Evolutionary conservation across 92 coral and sea anemone genomes (phyloP).

Genomic region (Parazoanthus atlanticus): DNA sequence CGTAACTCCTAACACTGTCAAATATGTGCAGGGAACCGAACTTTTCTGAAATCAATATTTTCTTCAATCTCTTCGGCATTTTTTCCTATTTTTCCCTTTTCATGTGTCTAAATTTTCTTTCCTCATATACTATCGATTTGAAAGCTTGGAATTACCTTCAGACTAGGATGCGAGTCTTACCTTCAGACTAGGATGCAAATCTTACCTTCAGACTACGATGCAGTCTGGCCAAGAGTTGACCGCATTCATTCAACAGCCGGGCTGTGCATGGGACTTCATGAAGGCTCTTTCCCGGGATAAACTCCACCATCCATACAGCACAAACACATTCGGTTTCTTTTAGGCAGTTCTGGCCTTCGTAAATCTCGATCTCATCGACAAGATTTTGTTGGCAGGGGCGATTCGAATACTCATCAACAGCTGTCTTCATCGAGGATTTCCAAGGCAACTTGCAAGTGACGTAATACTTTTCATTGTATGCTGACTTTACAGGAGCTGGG

Average conservation of each 20-base stretch:
- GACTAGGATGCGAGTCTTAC: neutral
- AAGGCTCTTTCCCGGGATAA: slow-evolving; percentile 64
- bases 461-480: slow-evolving; percentile 18
- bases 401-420: neutral
- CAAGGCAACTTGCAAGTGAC: slow-evolving; percentile 32
- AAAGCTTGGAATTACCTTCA: neutral
- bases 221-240: slow-evolving; percentile 19
- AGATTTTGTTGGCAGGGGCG: neutral
- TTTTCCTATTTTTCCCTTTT: no score
- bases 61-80: neutral
- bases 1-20: neutral
- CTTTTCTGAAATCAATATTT: no score
- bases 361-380: slow-evolving; percentile 36
- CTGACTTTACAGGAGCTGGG: slow-evolving; percentile 53
- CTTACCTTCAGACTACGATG: slow-evolving; percentile 29
- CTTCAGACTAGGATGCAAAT: neutral
- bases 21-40: neutral
- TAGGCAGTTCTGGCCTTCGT: slow-evolving; percentile 39
- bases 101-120: no score
- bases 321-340: slow-evolving; percentile 46
- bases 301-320: slow-evolving; percentile 63
- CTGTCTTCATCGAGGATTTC: slow-evolving; percentile 12
- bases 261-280: slow-evolving; percentile 54
- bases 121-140: no score
- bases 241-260: slow-evolving; percentile 23